Percentiles rank a stretch among this genome's conserved stretches.
These are phyloP conservation scores for Bradypus variegatus DNA, from an alignment of 2,797 vertebrate species.

Conservation along the genomic window DNA sequence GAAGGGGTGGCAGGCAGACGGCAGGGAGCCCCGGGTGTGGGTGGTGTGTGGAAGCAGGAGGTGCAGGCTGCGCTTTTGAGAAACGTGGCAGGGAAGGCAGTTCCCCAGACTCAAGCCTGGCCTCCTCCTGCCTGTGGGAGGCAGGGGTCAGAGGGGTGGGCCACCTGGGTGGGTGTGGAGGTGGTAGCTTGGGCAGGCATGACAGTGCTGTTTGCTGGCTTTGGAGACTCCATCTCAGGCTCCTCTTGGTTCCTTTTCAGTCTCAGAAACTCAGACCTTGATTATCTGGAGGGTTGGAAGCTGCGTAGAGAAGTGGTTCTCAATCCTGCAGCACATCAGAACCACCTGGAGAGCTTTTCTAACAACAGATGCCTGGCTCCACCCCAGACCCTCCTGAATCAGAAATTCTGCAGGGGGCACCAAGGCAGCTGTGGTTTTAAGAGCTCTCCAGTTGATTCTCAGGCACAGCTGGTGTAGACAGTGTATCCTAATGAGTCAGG, in stretches of 20 bases:
- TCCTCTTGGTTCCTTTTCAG: background rate
- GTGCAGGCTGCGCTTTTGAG: slow-evolving; percentile 59
- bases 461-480: slow-evolving; percentile 2
- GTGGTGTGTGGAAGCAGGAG: slow-evolving; percentile 46
- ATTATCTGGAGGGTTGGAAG: slow-evolving; percentile 4
- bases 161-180: background rate
- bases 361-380: background rate
- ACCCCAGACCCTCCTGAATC: background rate
- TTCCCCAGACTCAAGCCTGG: background rate
- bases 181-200: background rate
- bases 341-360: slow-evolving; percentile 8
- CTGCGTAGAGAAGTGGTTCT: background rate
- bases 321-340: background rate
- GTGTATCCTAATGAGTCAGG: background rate
- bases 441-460: background rate
- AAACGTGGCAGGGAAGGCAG: background rate
- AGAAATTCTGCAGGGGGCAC: slow-evolving; percentile 20
- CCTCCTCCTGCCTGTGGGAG: background rate
- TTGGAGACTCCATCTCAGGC: background rate
- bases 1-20: slow-evolving; percentile 26
- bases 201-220: background rate
- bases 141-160: background rate
- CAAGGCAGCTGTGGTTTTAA: background rate
- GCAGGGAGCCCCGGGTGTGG: slow-evolving; percentile 9
- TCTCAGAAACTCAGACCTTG: background rate